phyloP scores from a whole-genome alignment of 2,888 invertebrate species.

The Eilema sororculum region DNA sequence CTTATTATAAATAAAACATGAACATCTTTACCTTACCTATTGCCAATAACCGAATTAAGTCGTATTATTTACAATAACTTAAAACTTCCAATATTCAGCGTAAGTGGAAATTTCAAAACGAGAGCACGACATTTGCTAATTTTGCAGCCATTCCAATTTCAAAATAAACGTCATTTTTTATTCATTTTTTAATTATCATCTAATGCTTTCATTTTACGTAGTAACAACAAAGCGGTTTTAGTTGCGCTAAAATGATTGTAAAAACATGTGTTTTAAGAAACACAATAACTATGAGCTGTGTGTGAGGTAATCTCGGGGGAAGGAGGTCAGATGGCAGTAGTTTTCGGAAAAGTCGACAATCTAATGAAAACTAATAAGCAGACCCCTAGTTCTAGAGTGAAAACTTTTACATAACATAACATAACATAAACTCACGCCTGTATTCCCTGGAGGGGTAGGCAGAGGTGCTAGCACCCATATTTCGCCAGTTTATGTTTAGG shows the following conservation, averaged over 20 bases:
- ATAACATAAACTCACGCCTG: too few species aligned
- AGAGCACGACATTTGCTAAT: conserved; percentile 55
- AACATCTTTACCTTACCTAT: conserved; percentile 23
- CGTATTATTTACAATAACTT: conserved; percentile 20
- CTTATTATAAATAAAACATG: neutral
- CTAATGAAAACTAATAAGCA: too few species aligned
- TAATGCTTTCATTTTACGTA: neutral
- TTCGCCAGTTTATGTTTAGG: too few species aligned
- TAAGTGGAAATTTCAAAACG: conserved; percentile 40
- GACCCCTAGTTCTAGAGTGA: too few species aligned
- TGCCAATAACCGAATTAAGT: neutral
- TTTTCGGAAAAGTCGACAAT: too few species aligned
- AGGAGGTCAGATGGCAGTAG: too few species aligned
- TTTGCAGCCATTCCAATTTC: conserved; percentile 64
- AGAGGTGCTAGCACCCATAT: too few species aligned
- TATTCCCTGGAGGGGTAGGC: too few species aligned
- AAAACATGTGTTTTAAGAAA: too few species aligned
- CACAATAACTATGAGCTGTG: too few species aligned
- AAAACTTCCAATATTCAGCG: conserved; percentile 38
- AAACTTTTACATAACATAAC: too few species aligned
- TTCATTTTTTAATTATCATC: neutral
- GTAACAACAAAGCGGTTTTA: conserved; percentile 6
- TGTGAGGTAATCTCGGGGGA: too few species aligned
- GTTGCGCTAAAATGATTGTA: neutral
- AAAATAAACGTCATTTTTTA: conserved; percentile 47